These are phyloP conservation scores for Cyprinodon brontotheroides DNA, from an alignment of 2,113 vertebrate genomes.

Conservation along the genomic window DNA sequence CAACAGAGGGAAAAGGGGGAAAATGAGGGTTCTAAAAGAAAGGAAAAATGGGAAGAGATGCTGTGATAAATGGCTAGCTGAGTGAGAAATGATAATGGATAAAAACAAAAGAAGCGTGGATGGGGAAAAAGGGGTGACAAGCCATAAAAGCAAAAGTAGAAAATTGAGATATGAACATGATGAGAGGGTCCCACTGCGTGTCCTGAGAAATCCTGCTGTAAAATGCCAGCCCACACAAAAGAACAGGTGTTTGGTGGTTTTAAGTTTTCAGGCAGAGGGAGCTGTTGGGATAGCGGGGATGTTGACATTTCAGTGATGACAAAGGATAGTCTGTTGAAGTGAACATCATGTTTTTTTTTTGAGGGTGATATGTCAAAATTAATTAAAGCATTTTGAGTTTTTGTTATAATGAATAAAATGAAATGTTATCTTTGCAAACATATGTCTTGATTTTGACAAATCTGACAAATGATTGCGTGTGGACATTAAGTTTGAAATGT, in stretches of 20 bases:
- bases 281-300: constrained; percentile 73
- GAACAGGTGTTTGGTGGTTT: constrained; percentile 83
- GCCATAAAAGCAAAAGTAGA: constrained; percentile 32
- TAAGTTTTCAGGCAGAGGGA: constrained; percentile 75
- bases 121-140: constrained; percentile 13
- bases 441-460: constrained; percentile 53
- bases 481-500: constrained; percentile 2
- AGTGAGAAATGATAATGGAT: constrained; percentile 41
- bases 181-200: constrained; percentile 57
- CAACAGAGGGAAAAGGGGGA: not conserved
- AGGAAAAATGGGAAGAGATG: constrained; percentile 5
- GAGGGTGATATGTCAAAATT: constrained; percentile 64
- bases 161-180: constrained; percentile 20
- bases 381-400: constrained; percentile 69
- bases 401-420: constrained; percentile 59
- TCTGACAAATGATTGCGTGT: constrained; percentile 19
- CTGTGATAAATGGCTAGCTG: constrained; percentile 39
- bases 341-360: constrained; percentile 71
- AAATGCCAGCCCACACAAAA: constrained; percentile 79
- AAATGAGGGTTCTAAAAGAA: constrained; percentile 13
- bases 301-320: constrained; percentile 77
- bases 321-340: constrained; percentile 75
- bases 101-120: constrained; percentile 13
- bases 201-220: constrained; percentile 70
- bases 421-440: constrained; percentile 51